Evolutionary conservation across 2,888 invertebrate species (phyloP).

Genomic region (Microplitis manilae): DNA sequence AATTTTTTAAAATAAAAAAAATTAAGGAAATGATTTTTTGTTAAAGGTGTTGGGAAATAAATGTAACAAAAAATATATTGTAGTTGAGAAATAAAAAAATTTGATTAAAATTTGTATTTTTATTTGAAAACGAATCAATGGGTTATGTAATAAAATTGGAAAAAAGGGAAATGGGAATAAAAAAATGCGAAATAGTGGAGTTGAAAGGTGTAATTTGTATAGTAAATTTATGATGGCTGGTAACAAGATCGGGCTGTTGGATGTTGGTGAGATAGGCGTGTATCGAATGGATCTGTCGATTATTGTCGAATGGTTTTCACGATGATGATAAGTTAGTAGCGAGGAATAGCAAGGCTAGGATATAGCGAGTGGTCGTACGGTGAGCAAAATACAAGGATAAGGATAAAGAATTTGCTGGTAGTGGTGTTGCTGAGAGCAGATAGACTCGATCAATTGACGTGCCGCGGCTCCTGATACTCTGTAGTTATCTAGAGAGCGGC

Average conservation of each 20-base stretch:
- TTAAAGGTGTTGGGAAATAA: slow-evolving; percentile 55
- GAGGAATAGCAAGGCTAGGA: background rate
- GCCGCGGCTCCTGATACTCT: slow-evolving; percentile 41
- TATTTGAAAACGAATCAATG: background rate
- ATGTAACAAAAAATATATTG: slow-evolving; percentile 12
- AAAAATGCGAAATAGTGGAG: background rate
- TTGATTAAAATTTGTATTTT: no score
- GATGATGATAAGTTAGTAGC: slow-evolving; percentile 38
- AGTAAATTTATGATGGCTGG: slow-evolving; percentile 38
- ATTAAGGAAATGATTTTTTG: background rate
- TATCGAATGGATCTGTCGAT: slow-evolving; percentile 35
- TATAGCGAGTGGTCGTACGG: background rate
- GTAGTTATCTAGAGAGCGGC: slow-evolving; percentile 43
- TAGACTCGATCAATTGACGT: slow-evolving; percentile 31
- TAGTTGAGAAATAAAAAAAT: background rate
- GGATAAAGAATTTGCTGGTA: background rate
- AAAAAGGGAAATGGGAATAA: background rate
- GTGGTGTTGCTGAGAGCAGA: background rate
- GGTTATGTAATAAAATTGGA: background rate
- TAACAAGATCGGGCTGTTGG: slow-evolving; percentile 35
- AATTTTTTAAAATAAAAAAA: background rate
- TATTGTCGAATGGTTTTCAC: slow-evolving; percentile 37
- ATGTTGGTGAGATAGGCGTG: slow-evolving; percentile 23
- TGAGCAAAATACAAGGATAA: background rate
- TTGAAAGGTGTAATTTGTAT: slow-evolving; percentile 8